These are phyloP conservation scores for Stomatorhinus walkeri DNA, from an alignment of 2,797 vertebrate species.

Conservation along the genomic window DNA sequence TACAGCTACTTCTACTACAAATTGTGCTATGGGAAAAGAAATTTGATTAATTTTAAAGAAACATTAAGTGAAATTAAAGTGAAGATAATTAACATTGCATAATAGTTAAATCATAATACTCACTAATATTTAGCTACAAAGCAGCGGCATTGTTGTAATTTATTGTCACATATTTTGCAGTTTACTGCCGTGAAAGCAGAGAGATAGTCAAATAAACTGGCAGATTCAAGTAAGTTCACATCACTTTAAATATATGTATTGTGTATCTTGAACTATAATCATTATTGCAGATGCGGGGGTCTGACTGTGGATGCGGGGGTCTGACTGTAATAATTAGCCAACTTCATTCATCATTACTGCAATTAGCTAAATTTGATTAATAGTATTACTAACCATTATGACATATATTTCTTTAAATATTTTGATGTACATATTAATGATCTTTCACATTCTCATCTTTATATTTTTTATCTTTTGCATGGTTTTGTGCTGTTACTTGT, in stretches of 20 bases:
- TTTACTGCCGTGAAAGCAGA: background rate
- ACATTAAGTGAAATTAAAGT: background rate
- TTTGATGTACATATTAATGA: background rate
- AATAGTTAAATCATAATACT: background rate
- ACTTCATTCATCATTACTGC: background rate
- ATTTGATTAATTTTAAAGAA: background rate
- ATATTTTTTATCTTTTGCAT: background rate
- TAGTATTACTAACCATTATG: background rate
- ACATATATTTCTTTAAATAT: background rate
- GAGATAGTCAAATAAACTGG: background rate
- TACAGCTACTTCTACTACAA: background rate
- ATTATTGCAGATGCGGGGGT: background rate
- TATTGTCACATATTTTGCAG: background rate
- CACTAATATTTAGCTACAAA: background rate
- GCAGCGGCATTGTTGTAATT: background rate
- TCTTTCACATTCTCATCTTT: background rate
- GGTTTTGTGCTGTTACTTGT: background rate
- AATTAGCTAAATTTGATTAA: background rate
- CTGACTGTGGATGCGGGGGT: background rate
- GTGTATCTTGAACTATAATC: background rate
- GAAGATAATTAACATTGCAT: background rate
- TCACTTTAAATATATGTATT: background rate
- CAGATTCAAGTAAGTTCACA: background rate
- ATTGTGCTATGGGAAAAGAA: background rate
- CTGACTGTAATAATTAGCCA: background rate